Base-by-base conservation (phyloP, 2,113 vertebrate species). In the Oryzias celebensis region DNA sequence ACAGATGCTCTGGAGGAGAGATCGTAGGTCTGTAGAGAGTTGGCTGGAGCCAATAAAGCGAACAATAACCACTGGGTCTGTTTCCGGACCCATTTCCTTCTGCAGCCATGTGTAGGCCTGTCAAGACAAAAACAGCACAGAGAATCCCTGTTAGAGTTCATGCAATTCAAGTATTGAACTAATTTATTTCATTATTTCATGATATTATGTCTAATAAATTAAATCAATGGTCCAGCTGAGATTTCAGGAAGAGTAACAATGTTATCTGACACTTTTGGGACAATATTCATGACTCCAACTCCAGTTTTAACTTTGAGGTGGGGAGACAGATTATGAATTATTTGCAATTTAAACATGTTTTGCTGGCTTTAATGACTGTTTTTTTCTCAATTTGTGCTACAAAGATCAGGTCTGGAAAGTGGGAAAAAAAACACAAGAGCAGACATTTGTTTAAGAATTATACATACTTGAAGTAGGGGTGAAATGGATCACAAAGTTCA, bases 101-200 rank as follows among this genome's bases (percentile, higher is more conserved):
- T 98, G 96, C 51, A 98, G 88, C 94, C 96, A 99, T 4, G 93
- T 89, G 71, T 96, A 98, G 63, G 96, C 94, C 97, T 99, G 85
- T 50, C 93, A 94, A 44, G 45, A 44, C 22, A 59, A 59, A 48
- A 59, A 90, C 57, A 82, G 67, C 57, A 85, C 14, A 6, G 12
- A 85, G 13, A 77, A 26, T 52, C 12, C 14, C 23, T 52, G 43
- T 73, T 62, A 71, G 5, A 49, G 50, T 36, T 16, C 14, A 17
- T 15, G 16, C 4, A 17, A 1, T 17, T 20, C 14, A n/a, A 14
- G 43, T 43, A 23, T n/a, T 23, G 10, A 36, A 36, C 8, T 36
- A 36, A 36, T 36, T 36, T 10, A 58, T 60, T 17, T 69, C 31
- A 46, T 77, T 48, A 75, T 78, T 76, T 59, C 28, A 76, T 76